These are phyloP conservation scores for Parus major DNA, from an alignment of 2,113 vertebrate species.

Conservation along the genomic window DNA sequence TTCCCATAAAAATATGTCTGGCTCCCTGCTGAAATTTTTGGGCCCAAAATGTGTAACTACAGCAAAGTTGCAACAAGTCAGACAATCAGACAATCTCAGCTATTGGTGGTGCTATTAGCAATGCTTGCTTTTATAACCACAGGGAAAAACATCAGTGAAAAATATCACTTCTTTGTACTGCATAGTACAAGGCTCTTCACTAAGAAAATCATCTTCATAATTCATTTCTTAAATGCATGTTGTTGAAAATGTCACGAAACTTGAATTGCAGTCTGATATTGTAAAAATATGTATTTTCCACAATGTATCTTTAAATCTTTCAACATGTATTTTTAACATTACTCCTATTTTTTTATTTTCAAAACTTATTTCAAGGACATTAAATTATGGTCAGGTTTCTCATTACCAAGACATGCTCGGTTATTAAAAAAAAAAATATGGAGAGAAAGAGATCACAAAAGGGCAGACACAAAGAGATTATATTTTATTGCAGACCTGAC, in stretches of 20 bases:
- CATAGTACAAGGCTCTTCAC: background rate
- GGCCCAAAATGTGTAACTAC: background rate
- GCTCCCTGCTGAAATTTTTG: background rate
- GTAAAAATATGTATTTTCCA: background rate
- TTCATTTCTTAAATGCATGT: background rate
- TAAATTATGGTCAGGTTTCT: background rate
- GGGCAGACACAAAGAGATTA: background rate
- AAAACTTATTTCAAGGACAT: background rate
- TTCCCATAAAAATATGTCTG: background rate
- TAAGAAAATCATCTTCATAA: background rate
- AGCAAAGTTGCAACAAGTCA: background rate
- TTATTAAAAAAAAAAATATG: background rate
- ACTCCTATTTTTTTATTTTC: background rate
- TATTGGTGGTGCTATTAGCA: background rate
- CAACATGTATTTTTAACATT: background rate
- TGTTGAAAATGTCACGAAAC: background rate
- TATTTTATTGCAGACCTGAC: background rate
- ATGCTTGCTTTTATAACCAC: background rate
- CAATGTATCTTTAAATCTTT: background rate
- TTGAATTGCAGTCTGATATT: background rate
- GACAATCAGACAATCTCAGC: background rate
- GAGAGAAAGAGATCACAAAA: background rate
- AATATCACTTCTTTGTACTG: background rate
- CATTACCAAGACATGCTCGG: background rate
- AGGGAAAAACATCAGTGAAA: background rate